A percentile compares a stretch with the other conserved stretches of the same genome.
Evolutionary conservation across 2,113 vertebrate species (phyloP).

Genomic region (Scytalopus superciliaris): DNA sequence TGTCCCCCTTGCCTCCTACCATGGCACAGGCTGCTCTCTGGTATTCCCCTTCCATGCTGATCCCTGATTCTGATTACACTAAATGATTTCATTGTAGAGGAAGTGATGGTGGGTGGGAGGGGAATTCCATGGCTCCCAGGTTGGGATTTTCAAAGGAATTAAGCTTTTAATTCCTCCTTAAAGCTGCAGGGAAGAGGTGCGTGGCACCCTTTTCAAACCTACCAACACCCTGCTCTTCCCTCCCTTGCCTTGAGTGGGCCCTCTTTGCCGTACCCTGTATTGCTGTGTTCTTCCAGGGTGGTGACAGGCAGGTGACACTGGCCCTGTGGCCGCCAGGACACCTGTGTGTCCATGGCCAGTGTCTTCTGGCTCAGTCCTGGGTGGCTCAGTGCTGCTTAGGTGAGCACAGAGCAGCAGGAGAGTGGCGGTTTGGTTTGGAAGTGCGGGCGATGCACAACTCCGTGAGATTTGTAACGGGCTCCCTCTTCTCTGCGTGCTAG

Average conservation of each 20-base stretch:
- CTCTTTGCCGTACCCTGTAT: neutral
- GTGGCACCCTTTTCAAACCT: neutral
- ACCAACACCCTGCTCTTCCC: slow-evolving; percentile 3
- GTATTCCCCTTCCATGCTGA: slow-evolving; percentile 68
- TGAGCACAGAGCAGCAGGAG: neutral
- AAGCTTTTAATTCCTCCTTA: slow-evolving; percentile 39
- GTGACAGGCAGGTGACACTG: neutral
- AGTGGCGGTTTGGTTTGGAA: neutral
- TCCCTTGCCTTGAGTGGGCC: neutral
- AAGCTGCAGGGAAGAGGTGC: slow-evolving; percentile 12
- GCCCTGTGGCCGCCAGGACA: neutral
- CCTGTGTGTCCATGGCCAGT: neutral
- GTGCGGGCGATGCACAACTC: neutral
- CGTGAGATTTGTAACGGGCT: neutral
- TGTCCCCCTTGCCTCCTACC: slow-evolving; percentile 48
- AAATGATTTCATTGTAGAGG: slow-evolving; percentile 3
- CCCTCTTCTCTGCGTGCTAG: slow-evolving; percentile 76
- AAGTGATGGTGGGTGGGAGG: slow-evolving; percentile 21
- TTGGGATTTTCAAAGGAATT: slow-evolving; percentile 43
- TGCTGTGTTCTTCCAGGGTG: neutral
- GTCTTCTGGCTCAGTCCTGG: neutral
- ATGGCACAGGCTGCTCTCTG: slow-evolving; percentile 56
- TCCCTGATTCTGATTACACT: slow-evolving; percentile 1
- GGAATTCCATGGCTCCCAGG: slow-evolving; percentile 42
- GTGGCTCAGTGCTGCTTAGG: neutral